Evolutionary conservation across 1,140 invertebrate species (phyloP).

Genomic region (Eciton burchellii): DNA sequence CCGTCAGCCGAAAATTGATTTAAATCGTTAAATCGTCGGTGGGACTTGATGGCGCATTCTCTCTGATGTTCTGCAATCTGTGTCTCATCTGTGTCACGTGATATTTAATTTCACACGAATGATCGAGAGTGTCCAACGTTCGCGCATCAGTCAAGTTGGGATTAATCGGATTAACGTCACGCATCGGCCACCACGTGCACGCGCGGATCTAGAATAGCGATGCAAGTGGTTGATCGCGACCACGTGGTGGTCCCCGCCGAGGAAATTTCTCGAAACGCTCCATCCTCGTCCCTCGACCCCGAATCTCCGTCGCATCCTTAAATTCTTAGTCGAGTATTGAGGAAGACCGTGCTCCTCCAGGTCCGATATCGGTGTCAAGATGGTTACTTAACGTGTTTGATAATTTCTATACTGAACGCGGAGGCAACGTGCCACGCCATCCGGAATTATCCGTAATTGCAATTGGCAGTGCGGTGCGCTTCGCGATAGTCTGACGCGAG

Average conservation of each 20-base stretch:
- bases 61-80: too few species aligned
- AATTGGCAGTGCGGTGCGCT: neutral
- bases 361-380: neutral
- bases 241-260: neutral
- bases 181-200: slow-evolving; percentile 38
- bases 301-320: too few species aligned
- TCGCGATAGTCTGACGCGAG: neutral
- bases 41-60: too few species aligned
- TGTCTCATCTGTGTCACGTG: too few species aligned
- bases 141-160: slow-evolving; percentile 36
- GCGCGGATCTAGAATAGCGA: slow-evolving; percentile 21
- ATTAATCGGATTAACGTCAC: slow-evolving; percentile 63
- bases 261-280: slow-evolving; percentile 7
- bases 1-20: too few species aligned
- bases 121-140: slow-evolving; percentile 32
- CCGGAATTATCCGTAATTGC: slow-evolving; percentile 16
- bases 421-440: neutral
- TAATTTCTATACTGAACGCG: neutral
- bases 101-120: too few species aligned
- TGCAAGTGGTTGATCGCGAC: slow-evolving; percentile 9
- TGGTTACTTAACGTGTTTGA: neutral
- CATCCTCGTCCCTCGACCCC: neutral
- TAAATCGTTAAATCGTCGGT: too few species aligned
- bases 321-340: too few species aligned
- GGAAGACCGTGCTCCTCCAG: neutral